Conservation (phyloP, 2,797 vertebrate genomes). For the Oryzias dopingdopingensis region DNA sequence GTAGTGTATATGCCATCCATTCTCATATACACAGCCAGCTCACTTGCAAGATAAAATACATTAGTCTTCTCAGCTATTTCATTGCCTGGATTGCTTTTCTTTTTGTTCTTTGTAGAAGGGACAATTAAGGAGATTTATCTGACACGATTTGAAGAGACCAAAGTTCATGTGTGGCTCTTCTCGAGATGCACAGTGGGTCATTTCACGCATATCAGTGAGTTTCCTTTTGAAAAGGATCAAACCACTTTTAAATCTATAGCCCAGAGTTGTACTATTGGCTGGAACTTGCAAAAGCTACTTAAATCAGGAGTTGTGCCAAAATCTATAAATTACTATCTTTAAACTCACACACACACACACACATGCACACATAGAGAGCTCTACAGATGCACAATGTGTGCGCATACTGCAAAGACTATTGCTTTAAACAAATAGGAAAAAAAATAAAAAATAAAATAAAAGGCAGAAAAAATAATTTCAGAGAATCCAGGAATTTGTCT, state of each 20-base stretch:
- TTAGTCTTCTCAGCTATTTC: slow-evolving; percentile 60
- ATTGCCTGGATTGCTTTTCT: slow-evolving; percentile 51
- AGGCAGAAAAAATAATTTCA: slow-evolving; percentile 4
- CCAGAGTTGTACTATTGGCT: no score
- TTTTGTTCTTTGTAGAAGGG: slow-evolving; percentile 44
- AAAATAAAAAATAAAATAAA: no score
- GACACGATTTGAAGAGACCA: slow-evolving; percentile 41
- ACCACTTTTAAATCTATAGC: no score
- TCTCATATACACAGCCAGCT: slow-evolving; percentile 36
- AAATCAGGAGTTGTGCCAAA: no score
- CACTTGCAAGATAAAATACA: slow-evolving; percentile 63
- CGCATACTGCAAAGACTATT: no score
- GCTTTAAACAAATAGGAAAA: no score
- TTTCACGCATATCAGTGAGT: slow-evolving; percentile 15
- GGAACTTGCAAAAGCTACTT: no score
- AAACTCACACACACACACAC: no score
- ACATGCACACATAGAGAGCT: no score
- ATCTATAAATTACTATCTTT: no score
- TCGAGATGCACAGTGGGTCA: slow-evolving; percentile 13
- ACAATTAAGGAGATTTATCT: slow-evolving; percentile 46
- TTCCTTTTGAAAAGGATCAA: slow-evolving; percentile 5
- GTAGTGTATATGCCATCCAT: slow-evolving; percentile 37
- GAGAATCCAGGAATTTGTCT: slow-evolving; percentile 3
- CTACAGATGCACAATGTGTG: no score
- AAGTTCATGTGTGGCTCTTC: slow-evolving; percentile 18